Evolutionary conservation across 2,797 vertebrate genomes (phyloP), one percentile per base, ranked within the genome.

Genomic region (Crenuchus spilurus): DNA sequence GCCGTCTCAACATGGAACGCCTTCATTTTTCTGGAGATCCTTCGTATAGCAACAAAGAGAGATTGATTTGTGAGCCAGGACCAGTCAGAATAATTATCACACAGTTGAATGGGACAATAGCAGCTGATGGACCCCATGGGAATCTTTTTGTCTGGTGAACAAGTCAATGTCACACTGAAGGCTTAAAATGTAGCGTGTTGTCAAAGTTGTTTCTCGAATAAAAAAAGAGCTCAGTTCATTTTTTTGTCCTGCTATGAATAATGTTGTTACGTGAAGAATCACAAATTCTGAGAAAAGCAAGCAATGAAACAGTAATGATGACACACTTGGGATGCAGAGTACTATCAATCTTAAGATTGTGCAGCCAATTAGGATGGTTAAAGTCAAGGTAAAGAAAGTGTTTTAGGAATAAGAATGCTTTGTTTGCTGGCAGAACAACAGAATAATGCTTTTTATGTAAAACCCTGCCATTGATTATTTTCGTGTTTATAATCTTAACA

Each of bases 31-130:
- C 24, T 37, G 11, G 10, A 13, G 35, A 48, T 75, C 66, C 33
- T 57, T 51, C 20, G n/a, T 26, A 63, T n/a, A 1, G 24, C n/a
- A 44, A 68, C 24, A 70, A 64, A 76, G 39, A 51, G 4, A 31
- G 52, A 64, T 44, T 46, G 49, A 65, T 61, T 65, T 70, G 51
- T 13, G 58, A 72, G 55, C 18, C 31, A 66, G 42, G 41, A 10
- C 3, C 58, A 61, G 33, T 58, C 30, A 28, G 52, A 54, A 49
- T 72, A 75, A 80, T 82, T 57, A 72, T 61, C 41, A 60, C 61
- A 66, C 22, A 55, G 41, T 33, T 68, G 63, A 69, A 54, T 57
- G 37, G 3, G 5, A 74, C 71, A 65, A 30, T 60, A 46, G 66
- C 41, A 16, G 20, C 24, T 61, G 39, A 52, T 58, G 46, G 54